Conservation (phyloP, 2,113 vertebrate genomes). For the Toxotes jaculatrix region DNA sequence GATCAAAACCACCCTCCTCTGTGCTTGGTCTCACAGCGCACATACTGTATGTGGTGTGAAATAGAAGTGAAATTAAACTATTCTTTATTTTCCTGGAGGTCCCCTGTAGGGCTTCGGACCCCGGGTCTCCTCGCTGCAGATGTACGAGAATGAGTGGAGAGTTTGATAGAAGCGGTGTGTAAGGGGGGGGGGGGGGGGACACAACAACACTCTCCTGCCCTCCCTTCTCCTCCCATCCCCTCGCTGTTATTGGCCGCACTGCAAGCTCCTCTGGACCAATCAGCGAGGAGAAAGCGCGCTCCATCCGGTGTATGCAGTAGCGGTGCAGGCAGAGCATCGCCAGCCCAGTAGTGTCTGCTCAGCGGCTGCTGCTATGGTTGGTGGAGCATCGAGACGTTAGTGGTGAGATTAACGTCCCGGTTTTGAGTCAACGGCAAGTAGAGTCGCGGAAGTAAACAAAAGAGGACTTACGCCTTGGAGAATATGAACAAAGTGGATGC, state of each 20-base stretch:
- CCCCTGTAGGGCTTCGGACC: slow-evolving; percentile 8
- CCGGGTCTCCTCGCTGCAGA: slow-evolving; percentile 24
- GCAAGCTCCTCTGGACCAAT: slow-evolving; percentile 78
- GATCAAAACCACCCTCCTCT: neutral
- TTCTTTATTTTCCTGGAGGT: slow-evolving; percentile 22
- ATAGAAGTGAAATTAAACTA: slow-evolving; percentile 29
- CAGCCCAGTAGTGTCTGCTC: slow-evolving; percentile 65
- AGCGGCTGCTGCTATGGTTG: slow-evolving; percentile 82
- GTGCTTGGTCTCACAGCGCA: neutral
- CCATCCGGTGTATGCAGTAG: slow-evolving; percentile 73
- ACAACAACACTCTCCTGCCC: neutral
- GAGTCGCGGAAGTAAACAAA: slow-evolving; percentile 47
- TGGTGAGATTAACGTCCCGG: slow-evolving; percentile 49
- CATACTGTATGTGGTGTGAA: slow-evolving; percentile 21
- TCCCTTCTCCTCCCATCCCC: slow-evolving; percentile 55
- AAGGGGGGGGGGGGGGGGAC: neutral
- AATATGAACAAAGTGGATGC: slow-evolving; percentile 87
- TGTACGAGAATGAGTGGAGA: neutral
- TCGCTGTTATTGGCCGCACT: slow-evolving; percentile 71
- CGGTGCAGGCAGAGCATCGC: slow-evolving; percentile 54
- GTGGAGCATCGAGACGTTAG: slow-evolving; percentile 63
- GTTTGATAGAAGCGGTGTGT: neutral
- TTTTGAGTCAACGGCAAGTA: slow-evolving; percentile 29
- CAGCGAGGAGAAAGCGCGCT: slow-evolving; percentile 57
- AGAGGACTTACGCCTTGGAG: slow-evolving; percentile 55